Percentiles rank a stretch among this genome's conserved stretches.
Evolutionary conservation across 2,113 vertebrate genomes (phyloP).

Genomic region (Marmota monax): DNA sequence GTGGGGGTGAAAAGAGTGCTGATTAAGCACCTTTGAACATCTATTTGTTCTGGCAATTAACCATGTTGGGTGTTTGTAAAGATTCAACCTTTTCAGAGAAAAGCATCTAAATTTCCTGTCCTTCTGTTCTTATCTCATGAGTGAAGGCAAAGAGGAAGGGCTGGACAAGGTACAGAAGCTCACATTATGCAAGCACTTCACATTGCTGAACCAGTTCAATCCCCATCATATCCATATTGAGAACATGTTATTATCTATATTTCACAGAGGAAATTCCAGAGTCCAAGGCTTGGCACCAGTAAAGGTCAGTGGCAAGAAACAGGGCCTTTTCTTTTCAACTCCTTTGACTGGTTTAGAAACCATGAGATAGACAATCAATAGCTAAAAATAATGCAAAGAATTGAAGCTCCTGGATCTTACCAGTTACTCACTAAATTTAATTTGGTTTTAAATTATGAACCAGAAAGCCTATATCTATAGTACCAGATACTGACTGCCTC

Average conservation of each 20-base stretch:
- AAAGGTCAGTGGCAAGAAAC: accelerated
- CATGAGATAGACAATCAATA: not conserved
- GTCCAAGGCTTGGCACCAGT: not conserved
- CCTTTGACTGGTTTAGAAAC: not conserved
- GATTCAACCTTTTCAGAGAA: slow-evolving; percentile 26
- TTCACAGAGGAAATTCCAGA: not conserved
- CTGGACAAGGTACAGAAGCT: accelerated
- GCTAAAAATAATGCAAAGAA: not conserved
- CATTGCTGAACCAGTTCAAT: accelerated
- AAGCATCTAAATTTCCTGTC: not conserved
- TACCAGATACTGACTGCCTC: not conserved
- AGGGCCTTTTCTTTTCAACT: not conserved
- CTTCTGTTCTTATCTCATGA: not conserved
- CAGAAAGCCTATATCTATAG: not conserved
- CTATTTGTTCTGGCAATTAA: slow-evolving; percentile 43
- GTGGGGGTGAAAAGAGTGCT: not conserved
- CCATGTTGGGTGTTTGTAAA: not conserved
- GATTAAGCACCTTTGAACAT: slow-evolving; percentile 53
- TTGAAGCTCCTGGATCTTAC: not conserved
- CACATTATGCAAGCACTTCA: accelerated
- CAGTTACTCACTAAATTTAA: not conserved
- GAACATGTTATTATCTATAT: not conserved
- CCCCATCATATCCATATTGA: not conserved
- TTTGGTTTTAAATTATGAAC: slow-evolving; percentile 35
- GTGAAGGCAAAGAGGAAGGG: not conserved